Percentiles rank a stretch among this genome's conserved stretches.
These are phyloP conservation scores for Harpagoxenus sublaevis DNA, from an alignment of 2,888 invertebrate species.

Conservation along the genomic window DNA sequence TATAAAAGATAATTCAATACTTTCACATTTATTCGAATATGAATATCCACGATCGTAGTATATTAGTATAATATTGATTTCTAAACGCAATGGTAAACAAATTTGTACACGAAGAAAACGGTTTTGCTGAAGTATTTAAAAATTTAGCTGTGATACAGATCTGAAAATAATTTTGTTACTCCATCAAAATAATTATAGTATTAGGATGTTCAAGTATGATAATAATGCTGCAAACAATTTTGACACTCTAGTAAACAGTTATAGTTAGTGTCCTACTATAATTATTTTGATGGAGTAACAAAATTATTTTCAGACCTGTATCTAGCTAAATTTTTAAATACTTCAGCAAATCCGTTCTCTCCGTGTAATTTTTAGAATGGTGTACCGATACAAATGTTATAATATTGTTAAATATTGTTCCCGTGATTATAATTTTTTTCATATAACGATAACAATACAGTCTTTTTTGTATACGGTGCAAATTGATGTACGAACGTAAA, in stretches of 20 bases:
- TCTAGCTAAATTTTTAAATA: too few species aligned
- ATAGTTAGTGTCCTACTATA: too few species aligned
- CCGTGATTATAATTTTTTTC: background rate
- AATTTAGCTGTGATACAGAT: too few species aligned
- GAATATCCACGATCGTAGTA: background rate
- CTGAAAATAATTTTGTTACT: too few species aligned
- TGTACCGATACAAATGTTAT: background rate
- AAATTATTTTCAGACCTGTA: too few species aligned
- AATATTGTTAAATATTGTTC: background rate
- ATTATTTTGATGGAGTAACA: too few species aligned
- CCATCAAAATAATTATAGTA: too few species aligned
- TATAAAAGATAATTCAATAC: background rate
- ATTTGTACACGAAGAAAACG: background rate
- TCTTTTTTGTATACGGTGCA: background rate
- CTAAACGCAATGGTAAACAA: background rate
- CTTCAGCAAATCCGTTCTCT: too few species aligned
- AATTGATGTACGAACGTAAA: constrained; percentile 6
- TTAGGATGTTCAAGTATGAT: too few species aligned
- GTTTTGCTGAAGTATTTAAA: too few species aligned
- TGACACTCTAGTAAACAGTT: too few species aligned
- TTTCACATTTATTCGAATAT: background rate
- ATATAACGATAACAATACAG: background rate
- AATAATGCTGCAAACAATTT: too few species aligned
- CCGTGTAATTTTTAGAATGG: background rate
- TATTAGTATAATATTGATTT: background rate